phyloP scores from a whole-genome alignment of 2,797 vertebrate genomes.

The Semotilus atromaculatus region DNA sequence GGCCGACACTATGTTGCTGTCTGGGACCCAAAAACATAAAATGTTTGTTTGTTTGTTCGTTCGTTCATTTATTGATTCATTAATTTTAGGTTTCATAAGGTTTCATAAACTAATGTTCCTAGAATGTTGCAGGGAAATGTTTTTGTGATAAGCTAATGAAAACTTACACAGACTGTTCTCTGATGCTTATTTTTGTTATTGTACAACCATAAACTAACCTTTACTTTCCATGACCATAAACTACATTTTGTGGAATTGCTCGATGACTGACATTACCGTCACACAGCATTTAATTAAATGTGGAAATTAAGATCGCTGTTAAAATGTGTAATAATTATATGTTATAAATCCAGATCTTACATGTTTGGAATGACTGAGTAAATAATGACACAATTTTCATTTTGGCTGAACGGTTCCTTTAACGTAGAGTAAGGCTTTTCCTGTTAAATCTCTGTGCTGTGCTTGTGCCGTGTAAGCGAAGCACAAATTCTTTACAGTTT shows the following conservation, averaged over 20 bases:
- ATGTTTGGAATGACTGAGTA: no score
- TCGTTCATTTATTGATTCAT: background rate
- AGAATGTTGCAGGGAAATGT: background rate
- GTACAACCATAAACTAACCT: background rate
- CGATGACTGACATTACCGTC: background rate
- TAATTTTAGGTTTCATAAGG: background rate
- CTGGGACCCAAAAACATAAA: background rate
- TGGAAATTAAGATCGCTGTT: background rate
- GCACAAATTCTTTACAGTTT: slow-evolving; percentile 43
- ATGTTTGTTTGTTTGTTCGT: background rate
- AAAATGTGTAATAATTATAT: background rate
- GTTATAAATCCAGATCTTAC: background rate
- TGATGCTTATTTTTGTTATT: background rate
- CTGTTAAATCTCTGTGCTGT: slow-evolving; percentile 32
- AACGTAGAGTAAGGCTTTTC: slow-evolving; percentile 54
- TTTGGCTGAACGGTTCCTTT: background rate
- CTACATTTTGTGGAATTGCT: background rate
- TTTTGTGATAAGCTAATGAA: background rate
- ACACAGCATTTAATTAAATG: background rate
- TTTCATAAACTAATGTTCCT: background rate
- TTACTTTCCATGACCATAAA: background rate
- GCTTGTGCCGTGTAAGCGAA: slow-evolving; percentile 21
- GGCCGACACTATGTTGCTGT: no score
- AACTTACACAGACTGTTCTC: background rate
- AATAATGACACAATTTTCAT: background rate